Evolutionary conservation across 2,113 vertebrate genomes (phyloP), one percentile per base, ranked within the genome.

Genomic region (Calyptomena viridis): DNA sequence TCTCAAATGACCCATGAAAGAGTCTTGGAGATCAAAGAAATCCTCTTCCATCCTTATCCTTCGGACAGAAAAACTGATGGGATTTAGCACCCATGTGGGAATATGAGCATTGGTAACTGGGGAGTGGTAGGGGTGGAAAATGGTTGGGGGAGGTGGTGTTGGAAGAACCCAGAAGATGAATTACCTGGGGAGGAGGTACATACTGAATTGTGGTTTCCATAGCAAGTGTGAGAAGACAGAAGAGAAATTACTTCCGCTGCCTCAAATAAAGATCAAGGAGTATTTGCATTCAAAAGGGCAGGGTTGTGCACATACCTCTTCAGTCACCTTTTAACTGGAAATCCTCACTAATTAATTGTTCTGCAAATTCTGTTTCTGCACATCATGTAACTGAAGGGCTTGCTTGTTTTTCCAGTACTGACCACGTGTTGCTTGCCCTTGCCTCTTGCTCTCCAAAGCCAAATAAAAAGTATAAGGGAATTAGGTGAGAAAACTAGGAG

Each of bases 21-120:
- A 66, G 71, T 37, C 81, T 80, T 66, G 33, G 81, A 97, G 97
- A 98, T 98, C 98, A 98, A 98, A 98, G 96, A 93, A 89, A 44
- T 73, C 88, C 55, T 75, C 82, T 89, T 71, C 89, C 63, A 84
- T 80, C 84, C 73, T 87, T 81, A 79, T 53, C 46, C 93, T 76
- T 89, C 9, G 44, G 59, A 87, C 93, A 67, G 85, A 92, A 81
- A 87, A 89, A 88, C 76, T 94, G 95, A 96, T 93, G 91, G 90
- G 95, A 97, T 95, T 97, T 98, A 98, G 95, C 98, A 96, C 94
- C 95, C 84, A 93, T 82, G 79, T 93, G 95, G 96, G 95, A 96
- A 96, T 95, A 94, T 90, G 82, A 96, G 95, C 69, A 88, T 30
- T 62, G 76, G 83, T 96, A 92, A 93, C 7, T 84, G 86, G 49